Evolutionary conservation across 2,888 invertebrate genomes (phyloP).

Genomic region (Heliconius erato): DNA sequence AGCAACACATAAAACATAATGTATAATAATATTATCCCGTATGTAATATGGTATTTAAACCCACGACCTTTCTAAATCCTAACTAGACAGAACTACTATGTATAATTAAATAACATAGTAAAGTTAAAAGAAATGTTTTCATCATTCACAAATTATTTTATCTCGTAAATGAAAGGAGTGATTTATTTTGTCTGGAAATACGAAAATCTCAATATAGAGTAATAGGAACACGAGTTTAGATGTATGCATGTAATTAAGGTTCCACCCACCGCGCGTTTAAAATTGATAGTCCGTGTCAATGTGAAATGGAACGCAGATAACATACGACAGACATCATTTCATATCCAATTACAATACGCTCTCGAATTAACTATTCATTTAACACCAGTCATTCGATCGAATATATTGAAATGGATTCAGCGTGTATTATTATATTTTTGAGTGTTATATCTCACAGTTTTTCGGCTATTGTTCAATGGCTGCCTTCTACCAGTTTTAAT

Average conservation of each 20-base stretch:
- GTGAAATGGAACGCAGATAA: constrained; percentile 68
- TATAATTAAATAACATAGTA: background rate
- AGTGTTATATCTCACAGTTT: constrained; percentile 57
- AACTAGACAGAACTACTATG: too few species aligned
- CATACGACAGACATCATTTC: constrained; percentile 67
- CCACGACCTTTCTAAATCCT: too few species aligned
- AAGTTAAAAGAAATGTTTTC: background rate
- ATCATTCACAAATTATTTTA: background rate
- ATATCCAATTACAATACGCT: constrained; percentile 71
- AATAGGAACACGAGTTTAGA: constrained; percentile 36
- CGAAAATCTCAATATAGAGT: constrained; percentile 35
- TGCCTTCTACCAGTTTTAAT: constrained; percentile 73
- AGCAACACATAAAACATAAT: too few species aligned
- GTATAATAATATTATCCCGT: too few species aligned
- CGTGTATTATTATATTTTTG: constrained; percentile 47
- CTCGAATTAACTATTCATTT: constrained; percentile 63
- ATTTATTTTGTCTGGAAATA: constrained; percentile 20
- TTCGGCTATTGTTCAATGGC: constrained; percentile 70
- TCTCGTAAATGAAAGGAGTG: background rate
- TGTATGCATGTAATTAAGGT: constrained; percentile 46
- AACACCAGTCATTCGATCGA: constrained; percentile 54
- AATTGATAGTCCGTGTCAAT: constrained; percentile 54
- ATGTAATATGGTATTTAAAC: too few species aligned
- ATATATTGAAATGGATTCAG: constrained; percentile 48
- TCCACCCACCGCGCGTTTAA: constrained; percentile 54